Evolutionary conservation across 1,140 invertebrate species (phyloP), one percentile per base, ranked within the genome.

Genomic region (Caenorhabditis briggsae): DNA sequence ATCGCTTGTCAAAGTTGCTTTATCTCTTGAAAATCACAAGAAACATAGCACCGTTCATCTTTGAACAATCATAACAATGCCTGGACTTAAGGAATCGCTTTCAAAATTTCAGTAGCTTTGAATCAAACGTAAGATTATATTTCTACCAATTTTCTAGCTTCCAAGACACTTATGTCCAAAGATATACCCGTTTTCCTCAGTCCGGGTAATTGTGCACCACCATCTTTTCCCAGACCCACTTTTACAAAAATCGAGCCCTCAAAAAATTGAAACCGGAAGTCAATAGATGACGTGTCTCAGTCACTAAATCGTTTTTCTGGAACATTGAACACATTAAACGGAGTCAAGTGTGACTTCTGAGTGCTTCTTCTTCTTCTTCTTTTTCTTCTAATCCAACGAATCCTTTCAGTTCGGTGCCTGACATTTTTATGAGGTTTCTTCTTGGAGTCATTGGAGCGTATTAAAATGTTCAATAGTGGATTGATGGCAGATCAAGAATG

Each of bases 401-500:
- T 11, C 64, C 64, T 70, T 46, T 64, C 59, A 64, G 59, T 64
- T 64, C 59, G 56, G 56, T 58, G 56, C 56, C n/a, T 20, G 56
- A 20, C 56, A 58, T 58, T 58, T 33, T 53, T 41, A 33, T 70
- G 64, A 18, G 64, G 64, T 43, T 70, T 70, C 33, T 33, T 33
- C 25, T 9, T 5, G 9, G 59, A 64, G 33, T 20, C 59, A 64
- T 64, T 41, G 25, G 25, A 64, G 33, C 41, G 64, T 43, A 70
- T 70, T 70, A n/a, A 70, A 70, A 70, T 70, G 64, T 70, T 70
- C 64, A 14, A 46, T n/a, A 70, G 23, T 61, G 20, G 14, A 61
- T 16, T 7, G n/a, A 58, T n/a, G 6, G n/a, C 1, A 12, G 50
- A 53, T 12, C 50, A n/a, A 58, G n/a, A n/a, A n/a, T n/a, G 7